Evolutionary conservation across 2,797 vertebrate genomes (phyloP).

Genomic region (Xenopus petersii): DNA sequence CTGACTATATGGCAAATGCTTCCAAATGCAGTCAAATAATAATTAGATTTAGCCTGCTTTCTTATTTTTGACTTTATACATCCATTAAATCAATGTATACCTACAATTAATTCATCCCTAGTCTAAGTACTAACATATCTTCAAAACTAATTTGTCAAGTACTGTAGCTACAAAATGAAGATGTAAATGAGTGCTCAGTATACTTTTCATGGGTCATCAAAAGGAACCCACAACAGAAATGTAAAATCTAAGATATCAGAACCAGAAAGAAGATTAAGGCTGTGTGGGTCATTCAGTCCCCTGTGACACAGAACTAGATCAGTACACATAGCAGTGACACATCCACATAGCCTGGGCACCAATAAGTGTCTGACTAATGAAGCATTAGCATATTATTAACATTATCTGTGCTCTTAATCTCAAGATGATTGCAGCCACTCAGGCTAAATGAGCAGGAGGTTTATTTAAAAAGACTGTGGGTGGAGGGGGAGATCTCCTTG

Average conservation of each 20-base stretch:
- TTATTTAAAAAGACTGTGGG: conserved; percentile 62
- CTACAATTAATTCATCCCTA: no score
- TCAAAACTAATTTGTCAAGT: no score
- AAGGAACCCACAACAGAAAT: not conserved
- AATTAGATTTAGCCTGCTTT: no score
- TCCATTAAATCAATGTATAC: no score
- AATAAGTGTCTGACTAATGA: conserved; percentile 80
- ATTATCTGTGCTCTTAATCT: conserved; percentile 73
- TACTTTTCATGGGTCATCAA: not conserved
- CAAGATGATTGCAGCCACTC: conserved; percentile 73
- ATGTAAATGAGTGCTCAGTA: no score
- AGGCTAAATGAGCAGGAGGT: conserved; percentile 72
- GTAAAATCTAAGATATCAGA: not conserved
- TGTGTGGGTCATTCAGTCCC: conserved; percentile 4
- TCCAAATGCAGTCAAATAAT: no score
- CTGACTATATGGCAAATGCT: no score
- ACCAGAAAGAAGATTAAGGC: not conserved
- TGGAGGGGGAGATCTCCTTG: conserved; percentile 42
- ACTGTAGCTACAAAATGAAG: no score
- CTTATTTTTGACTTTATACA: no score
- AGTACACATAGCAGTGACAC: conserved; percentile 32
- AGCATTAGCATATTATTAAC: conserved; percentile 87
- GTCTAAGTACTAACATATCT: no score
- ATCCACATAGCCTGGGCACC: conserved; percentile 55
- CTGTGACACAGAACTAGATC: conserved; percentile 25